Evolutionary conservation across 2,888 invertebrate species (phyloP).

Genomic region (Arrhopalites spinosus): DNA sequence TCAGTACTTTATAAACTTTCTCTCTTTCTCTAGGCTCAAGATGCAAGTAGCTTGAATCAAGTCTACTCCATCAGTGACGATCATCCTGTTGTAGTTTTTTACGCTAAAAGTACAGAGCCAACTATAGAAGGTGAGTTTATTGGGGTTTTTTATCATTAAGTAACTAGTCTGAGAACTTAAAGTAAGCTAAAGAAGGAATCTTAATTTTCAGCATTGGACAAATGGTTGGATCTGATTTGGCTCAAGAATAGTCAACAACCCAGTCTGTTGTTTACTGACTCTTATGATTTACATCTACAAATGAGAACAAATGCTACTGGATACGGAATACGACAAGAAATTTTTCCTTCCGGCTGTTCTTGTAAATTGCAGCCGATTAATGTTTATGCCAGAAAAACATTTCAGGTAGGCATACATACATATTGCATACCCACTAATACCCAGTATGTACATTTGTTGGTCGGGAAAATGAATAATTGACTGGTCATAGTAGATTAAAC

Average conservation of each 20-base stretch:
- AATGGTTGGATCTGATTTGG: conserved; percentile 51
- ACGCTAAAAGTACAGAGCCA: conserved; percentile 44
- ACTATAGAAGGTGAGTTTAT: conserved; percentile 4
- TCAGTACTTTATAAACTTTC: background rate
- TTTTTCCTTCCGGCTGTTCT: conserved; percentile 55
- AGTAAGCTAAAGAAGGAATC: no score
- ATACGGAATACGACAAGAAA: conserved; percentile 19
- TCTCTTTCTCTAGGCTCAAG: conserved; percentile 38
- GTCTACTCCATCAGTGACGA: conserved; percentile 45
- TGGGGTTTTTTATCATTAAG: no score
- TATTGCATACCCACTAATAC: background rate
- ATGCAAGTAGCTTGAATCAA: conserved; percentile 39
- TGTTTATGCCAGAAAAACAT: conserved; percentile 40
- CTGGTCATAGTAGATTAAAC: no score
- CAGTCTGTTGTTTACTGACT: conserved; percentile 53
- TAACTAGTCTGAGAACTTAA: no score
- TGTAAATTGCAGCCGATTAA: conserved; percentile 56
- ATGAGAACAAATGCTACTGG: conserved; percentile 29
- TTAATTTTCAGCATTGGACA: conserved; percentile 43
- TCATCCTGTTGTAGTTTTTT: conserved; percentile 48
- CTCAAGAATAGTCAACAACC: conserved; percentile 37
- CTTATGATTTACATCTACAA: conserved; percentile 52
- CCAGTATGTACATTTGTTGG: background rate
- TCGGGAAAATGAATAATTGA: no score
- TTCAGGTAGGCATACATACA: conserved; percentile 44